Percentiles rank a stretch among this genome's conserved stretches.
Evolutionary conservation across 2,888 invertebrate species (phyloP).

Genomic region (Cantharis rufa): DNA sequence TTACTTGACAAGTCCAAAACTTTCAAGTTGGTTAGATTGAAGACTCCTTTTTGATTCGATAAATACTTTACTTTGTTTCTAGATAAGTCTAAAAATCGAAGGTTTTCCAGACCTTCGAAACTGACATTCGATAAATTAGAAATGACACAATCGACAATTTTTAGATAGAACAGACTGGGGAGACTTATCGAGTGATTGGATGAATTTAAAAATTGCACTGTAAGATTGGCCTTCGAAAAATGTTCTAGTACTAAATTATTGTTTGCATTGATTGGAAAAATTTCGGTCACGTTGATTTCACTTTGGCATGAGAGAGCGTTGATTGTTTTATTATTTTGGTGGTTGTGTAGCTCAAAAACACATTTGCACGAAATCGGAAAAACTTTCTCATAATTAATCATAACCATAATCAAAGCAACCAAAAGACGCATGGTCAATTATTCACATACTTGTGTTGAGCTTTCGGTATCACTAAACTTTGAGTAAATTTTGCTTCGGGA

Average conservation of each 20-base stretch:
- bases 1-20: constrained; percentile 67
- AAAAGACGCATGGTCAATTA: constrained; percentile 47
- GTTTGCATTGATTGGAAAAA: background rate
- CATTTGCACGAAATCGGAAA: constrained; percentile 50
- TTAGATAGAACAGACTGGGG: constrained; percentile 30
- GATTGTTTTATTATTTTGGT: constrained; percentile 22
- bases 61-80: constrained; percentile 38
- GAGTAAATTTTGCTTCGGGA: background rate
- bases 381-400: constrained; percentile 40
- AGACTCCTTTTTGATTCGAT: constrained; percentile 25
- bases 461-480: constrained; percentile 12
- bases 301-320: constrained; percentile 10
- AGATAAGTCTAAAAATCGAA: constrained; percentile 42
- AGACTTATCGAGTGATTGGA: constrained; percentile 34
- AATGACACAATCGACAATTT: constrained; percentile 23
- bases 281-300: background rate
- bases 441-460: constrained; percentile 25
- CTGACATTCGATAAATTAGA: constrained; percentile 28
- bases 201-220: constrained; percentile 15
- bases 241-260: background rate
- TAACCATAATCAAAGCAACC: constrained; percentile 46
- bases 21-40: constrained; percentile 55
- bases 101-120: constrained; percentile 27
- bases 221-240: background rate
- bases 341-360: constrained; percentile 38